Evolutionary conservation across 2,888 invertebrate genomes (phyloP), one percentile per base, ranked within the genome.

Genomic region (Drosophila stalkeri): DNA sequence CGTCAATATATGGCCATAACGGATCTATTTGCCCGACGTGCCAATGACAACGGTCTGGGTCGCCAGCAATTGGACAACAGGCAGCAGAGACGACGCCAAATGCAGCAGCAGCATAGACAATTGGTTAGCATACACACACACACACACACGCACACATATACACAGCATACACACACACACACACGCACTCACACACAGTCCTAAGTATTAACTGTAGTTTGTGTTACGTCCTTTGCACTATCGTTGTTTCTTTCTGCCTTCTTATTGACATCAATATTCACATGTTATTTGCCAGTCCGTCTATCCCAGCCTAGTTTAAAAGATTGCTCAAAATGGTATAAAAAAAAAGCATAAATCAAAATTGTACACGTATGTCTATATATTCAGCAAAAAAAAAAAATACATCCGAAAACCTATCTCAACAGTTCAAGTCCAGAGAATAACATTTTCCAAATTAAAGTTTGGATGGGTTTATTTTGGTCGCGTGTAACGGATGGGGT

Each of bases 21-120:
- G 64, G 77, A 68, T 57, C 72, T 75, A 56, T 65, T 86, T 63
- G 69, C 80, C 11, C 81, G 90, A 3, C 83, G 84, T 23, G 84
- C 83, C 54, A 73, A 81, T 61, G 79, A 75, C 35, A 88, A 83
- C 64, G 59, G 37, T 51, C 47, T 75, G 69, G 80, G 67, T 54
- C 68, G 75, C 51, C 71, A 68, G 23, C 75, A 71, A 47, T 51
- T 64, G 76, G 78, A 82, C 41, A 31, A 56, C 61, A 63, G 73
- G 46, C 82, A 82, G 55, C 82, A 77, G 47, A 71, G 82, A 35
- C 79, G 79, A 63, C 69, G 77, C 33, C 76, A 69, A 46, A 39
- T 70, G 59, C 75, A 78, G 20, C 74, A 55, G n/a, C 72, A 64
- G 43, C 59, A 35, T 55, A 72, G 63, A 27, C 64, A 80, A 75